Percentiles rank a stretch among this genome's conserved stretches.
Conservation (phyloP, 2,888 invertebrate species). For the Habroteleia sp. region DNA sequence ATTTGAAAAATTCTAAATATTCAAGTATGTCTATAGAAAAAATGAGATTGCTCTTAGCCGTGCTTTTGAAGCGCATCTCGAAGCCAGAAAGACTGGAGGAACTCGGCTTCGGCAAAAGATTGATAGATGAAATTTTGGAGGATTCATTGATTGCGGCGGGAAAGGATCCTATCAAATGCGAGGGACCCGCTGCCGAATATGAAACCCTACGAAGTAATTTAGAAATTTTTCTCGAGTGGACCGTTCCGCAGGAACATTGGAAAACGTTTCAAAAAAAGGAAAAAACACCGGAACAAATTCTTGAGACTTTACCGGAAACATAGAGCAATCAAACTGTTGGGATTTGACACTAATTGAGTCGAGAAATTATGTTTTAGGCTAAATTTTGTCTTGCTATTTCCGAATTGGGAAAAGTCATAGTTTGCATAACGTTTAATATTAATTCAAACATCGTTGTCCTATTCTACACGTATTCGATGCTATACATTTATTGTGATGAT, state of each 20-base stretch:
- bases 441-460: too few species aligned
- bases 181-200: slow-evolving; percentile 83
- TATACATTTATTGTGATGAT: too few species aligned
- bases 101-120: slow-evolving; percentile 87
- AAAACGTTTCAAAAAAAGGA: slow-evolving; percentile 87
- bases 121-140: slow-evolving; percentile 91
- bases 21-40: slow-evolving; percentile 86
- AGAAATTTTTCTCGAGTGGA: slow-evolving; percentile 89
- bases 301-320: slow-evolving; percentile 86
- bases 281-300: slow-evolving; percentile 89
- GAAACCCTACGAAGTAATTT: slow-evolving; percentile 88
- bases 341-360: too few species aligned
- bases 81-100: slow-evolving; percentile 89
- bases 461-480: too few species aligned
- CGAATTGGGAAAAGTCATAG: too few species aligned
- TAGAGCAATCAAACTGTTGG: slow-evolving; percentile 54
- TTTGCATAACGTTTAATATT: too few species aligned
- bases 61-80: slow-evolving; percentile 91
- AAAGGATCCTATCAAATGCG: slow-evolving; percentile 85
- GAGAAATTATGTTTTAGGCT: too few species aligned
- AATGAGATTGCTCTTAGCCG: slow-evolving; percentile 90
- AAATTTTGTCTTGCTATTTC: too few species aligned
- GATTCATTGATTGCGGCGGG: slow-evolving; percentile 90
- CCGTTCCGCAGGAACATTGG: slow-evolving; percentile 90
- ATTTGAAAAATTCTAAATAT: slow-evolving; percentile 77